Conservation (phyloP, 2,888 invertebrate genomes). For the Chymomyza procnemis region DNA sequence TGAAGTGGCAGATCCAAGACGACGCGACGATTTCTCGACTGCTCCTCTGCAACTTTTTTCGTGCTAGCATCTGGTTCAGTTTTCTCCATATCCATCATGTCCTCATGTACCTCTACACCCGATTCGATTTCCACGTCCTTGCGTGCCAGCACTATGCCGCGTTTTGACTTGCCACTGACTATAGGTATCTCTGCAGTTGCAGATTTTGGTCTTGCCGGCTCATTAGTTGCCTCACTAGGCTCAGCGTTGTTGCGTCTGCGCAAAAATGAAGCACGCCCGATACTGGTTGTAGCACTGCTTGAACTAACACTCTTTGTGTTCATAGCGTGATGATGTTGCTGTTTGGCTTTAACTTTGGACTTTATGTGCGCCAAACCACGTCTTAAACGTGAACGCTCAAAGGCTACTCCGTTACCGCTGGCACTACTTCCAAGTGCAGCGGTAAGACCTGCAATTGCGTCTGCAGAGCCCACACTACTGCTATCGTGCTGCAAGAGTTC, state of each 20-base stretch:
- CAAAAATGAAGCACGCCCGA: constrained; percentile 47
- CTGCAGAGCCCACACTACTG: constrained; percentile 45
- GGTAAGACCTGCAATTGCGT: constrained; percentile 5
- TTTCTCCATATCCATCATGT: constrained; percentile 62
- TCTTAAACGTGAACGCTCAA: constrained; percentile 70
- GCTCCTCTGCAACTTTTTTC: not conserved
- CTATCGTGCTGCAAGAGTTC: constrained; percentile 68
- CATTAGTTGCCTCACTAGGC: constrained; percentile 26
- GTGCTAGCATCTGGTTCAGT: constrained; percentile 6
- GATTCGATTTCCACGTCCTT: constrained; percentile 77
- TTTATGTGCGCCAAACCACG: constrained; percentile 74
- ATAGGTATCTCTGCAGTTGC: constrained; percentile 34
- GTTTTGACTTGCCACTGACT: constrained; percentile 38
- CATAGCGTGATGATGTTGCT: constrained; percentile 40
- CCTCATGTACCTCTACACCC: constrained; percentile 78
- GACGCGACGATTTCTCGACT: constrained; percentile 13
- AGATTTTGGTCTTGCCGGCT: not conserved
- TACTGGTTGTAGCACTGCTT: constrained; percentile 26
- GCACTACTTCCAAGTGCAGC: constrained; percentile 32
- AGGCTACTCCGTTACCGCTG: constrained; percentile 13
- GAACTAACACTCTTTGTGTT: constrained; percentile 60
- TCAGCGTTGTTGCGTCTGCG: constrained; percentile 63
- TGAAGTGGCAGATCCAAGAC: constrained; percentile 44
- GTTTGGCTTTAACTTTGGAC: constrained; percentile 75
- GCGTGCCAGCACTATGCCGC: constrained; percentile 65